These are phyloP conservation scores for Yponomeuta evonymella DNA, from an alignment of 2,888 invertebrate genomes.

Conservation along the genomic window DNA sequence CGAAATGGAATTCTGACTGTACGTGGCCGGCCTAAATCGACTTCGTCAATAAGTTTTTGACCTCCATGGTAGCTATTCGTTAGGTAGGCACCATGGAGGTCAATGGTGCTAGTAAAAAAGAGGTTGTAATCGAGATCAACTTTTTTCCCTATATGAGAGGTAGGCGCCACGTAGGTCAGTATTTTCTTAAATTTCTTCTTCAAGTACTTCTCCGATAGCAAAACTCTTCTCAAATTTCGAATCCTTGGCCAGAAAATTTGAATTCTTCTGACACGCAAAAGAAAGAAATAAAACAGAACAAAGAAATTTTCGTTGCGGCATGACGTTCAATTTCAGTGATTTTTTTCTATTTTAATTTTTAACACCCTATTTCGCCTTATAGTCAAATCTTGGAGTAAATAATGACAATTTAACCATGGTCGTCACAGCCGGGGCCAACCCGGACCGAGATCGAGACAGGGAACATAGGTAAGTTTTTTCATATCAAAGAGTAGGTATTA, in stretches of 20 bases:
- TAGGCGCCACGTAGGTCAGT: no score
- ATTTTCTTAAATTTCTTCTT: no score
- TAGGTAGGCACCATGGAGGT: no score
- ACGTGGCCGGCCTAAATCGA: no score
- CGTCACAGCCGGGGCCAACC: not conserved
- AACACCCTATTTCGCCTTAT: constrained; percentile 15
- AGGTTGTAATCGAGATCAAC: no score
- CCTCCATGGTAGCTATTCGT: no score
- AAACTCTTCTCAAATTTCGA: not conserved
- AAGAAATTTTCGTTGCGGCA: constrained; percentile 21
- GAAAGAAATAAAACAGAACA: constrained; percentile 13
- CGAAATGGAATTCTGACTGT: no score
- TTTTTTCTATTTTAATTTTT: constrained; percentile 15
- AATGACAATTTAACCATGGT: constrained; percentile 20
- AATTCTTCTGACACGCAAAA: not conserved
- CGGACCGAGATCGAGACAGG: not conserved
- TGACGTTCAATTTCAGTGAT: constrained; percentile 16
- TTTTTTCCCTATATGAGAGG: no score
- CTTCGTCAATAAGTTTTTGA: no score
- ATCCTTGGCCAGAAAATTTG: not conserved
- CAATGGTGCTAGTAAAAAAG: no score
- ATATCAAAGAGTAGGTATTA: constrained; percentile 6
- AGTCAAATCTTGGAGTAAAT: constrained; percentile 20
- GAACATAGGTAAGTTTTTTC: constrained; percentile 11
- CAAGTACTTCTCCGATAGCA: no score